Evolutionary conservation across 2,797 vertebrate species (phyloP).

Genomic region (Eupleurogrammus muticus): DNA sequence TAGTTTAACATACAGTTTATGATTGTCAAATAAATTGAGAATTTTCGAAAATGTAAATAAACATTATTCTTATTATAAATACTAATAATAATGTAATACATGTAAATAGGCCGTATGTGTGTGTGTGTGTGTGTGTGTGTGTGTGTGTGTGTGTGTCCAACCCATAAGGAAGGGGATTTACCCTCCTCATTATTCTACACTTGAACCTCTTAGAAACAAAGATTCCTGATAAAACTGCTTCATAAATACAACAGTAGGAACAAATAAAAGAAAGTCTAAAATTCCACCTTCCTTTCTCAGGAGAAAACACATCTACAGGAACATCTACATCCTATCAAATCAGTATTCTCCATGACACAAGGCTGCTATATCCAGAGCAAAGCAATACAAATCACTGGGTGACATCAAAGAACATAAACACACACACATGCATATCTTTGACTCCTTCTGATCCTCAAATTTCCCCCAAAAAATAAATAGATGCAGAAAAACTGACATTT

Average conservation of each 20-base stretch:
- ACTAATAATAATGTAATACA: no score
- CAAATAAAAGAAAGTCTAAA: neutral
- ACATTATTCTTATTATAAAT: no score
- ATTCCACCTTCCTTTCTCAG: neutral
- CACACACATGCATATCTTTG: neutral
- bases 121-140: constrained; percentile 7
- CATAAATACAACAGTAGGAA: neutral
- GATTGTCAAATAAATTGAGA: neutral
- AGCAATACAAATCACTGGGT: neutral
- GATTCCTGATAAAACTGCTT: constrained; percentile 27
- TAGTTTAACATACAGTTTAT: neutral
- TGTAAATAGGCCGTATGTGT: neutral
- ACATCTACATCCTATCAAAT: neutral
- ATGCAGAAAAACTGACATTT: neutral
- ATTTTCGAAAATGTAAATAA: neutral
- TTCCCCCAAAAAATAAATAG: neutral
- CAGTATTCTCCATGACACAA: neutral
- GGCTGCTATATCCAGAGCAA: neutral
- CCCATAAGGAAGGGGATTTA: constrained; percentile 44
- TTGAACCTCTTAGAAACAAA: constrained; percentile 49
- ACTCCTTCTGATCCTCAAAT: neutral
- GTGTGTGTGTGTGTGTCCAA: neutral
- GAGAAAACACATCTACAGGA: neutral
- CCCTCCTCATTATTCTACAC: constrained; percentile 54
- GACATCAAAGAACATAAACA: neutral